These are phyloP conservation scores for Zaprionus tsacasi DNA, from an alignment of 1,140 invertebrate species.

Conservation along the genomic window DNA sequence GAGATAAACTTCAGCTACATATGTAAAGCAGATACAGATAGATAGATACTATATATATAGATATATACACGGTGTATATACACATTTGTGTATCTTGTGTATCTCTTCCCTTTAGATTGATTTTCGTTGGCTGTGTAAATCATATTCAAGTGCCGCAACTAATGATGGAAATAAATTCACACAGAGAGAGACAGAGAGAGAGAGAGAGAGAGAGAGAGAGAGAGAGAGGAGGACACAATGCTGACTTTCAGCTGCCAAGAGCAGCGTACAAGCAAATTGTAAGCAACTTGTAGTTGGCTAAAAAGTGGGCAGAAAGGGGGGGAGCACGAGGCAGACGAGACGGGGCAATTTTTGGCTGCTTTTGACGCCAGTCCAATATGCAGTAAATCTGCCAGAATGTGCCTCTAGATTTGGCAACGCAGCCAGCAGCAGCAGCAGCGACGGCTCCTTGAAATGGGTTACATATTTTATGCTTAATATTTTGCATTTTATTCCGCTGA, in stretches of 20 bases:
- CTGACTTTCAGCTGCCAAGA: slow-evolving; percentile 60
- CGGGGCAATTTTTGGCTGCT: slow-evolving; percentile 75
- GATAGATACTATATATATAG: slow-evolving; percentile 1
- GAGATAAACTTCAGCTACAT: slow-evolving; percentile 19
- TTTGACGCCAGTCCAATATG: slow-evolving; percentile 83
- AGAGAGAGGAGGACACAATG: slow-evolving; percentile 52
- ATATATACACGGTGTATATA: neutral
- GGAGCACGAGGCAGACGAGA: slow-evolving; percentile 11
- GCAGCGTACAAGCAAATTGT: slow-evolving; percentile 39
- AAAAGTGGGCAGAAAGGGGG: neutral
- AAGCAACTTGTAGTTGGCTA: slow-evolving; percentile 45
- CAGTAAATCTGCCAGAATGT: slow-evolving; percentile 84
- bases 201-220: no score
- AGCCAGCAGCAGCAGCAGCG: slow-evolving; percentile 42
- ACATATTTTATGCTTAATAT: slow-evolving; percentile 84
- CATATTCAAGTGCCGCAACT: slow-evolving; percentile 83
- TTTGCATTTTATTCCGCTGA: slow-evolving; percentile 78
- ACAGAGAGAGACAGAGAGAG: no score
- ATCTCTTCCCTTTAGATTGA: slow-evolving; percentile 42
- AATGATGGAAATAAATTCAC: slow-evolving; percentile 83
- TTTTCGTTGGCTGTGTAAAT: slow-evolving; percentile 73
- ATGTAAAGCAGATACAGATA: neutral
- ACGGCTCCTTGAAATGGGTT: slow-evolving; percentile 73
- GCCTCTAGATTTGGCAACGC: slow-evolving; percentile 82
- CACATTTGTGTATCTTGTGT: neutral